Evolutionary conservation across 2,113 vertebrate species (phyloP), one percentile per base, ranked within the genome.

Genomic region (Hemiscyllium ocellatum): DNA sequence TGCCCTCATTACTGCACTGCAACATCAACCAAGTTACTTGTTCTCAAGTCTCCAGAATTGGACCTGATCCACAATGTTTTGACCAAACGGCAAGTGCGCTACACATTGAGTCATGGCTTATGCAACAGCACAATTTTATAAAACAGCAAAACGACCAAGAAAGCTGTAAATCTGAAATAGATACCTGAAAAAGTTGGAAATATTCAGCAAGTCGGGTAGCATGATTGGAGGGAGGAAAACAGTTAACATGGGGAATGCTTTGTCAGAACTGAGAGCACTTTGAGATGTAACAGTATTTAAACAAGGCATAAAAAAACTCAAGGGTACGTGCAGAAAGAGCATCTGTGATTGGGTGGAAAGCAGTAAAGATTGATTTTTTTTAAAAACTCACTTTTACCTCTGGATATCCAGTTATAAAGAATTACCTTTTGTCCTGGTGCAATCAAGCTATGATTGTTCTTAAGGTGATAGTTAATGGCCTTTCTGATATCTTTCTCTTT

Each of bases 401-500:
- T 33, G 29, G 65, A 37, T 56, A 90, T 15, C 61, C 7, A 13
- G 3, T n/a, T 47, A 95, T n/a, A 3, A 0, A 56, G 5, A 19
- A 50, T 15, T 98, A 99, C 99, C 98, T 99, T 99, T 97, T 99
- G 99, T 90, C 98, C 98, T 90, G 99, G 99, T 96, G 99, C 99
- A 94, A 99, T 97, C 95, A 99, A 97, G 96, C 98, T 97, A 97
- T 99, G 99, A 96, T 99, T 99, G 97, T 98, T 98, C 97, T 99
- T 99, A 97, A 99, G 98, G 97, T 99, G 99, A 97, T 99, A 98
- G 96, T 98, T 98, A 96, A 99, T 98, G 96, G 99, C 99, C 96
- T 99, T 99, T 97, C 98, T 98, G 96, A 99, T 98, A 97, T 99
- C 99, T 96, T 99, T 99, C 72, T 98, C 99, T 96, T 98, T 98